Conservation (phyloP, 2,888 invertebrate genomes). For the Cheilosia grossa region DNA sequence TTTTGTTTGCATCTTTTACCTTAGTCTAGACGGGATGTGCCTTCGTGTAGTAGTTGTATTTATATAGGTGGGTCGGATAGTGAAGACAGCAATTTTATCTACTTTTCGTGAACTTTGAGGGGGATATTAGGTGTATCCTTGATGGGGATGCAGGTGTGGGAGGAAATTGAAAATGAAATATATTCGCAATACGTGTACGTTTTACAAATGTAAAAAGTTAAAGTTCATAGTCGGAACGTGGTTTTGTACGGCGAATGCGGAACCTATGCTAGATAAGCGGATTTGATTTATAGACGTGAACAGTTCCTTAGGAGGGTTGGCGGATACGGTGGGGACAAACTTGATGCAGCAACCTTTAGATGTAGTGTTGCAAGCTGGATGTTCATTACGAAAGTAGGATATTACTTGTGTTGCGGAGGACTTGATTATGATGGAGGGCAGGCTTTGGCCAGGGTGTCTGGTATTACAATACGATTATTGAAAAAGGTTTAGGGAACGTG, state of each 20-base stretch:
- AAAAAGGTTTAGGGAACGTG: too few species aligned
- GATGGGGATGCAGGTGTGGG: not conserved
- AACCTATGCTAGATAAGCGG: constrained; percentile 55
- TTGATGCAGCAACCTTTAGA: constrained; percentile 15
- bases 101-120: constrained; percentile 22
- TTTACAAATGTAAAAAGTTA: constrained; percentile 61
- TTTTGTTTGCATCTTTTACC: constrained; percentile 10
- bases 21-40: constrained; percentile 65
- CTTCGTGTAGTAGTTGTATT: constrained; percentile 10
- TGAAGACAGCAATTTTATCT: constrained; percentile 58
- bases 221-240: constrained; percentile 50
- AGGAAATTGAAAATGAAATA: constrained; percentile 72
- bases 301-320: constrained; percentile 31
- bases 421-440: not conserved
- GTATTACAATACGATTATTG: too few species aligned
- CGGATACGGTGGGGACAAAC: not conserved
- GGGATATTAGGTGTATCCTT: constrained; percentile 1
- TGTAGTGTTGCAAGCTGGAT: constrained; percentile 16
- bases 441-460: too few species aligned
- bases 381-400: constrained; percentile 16
- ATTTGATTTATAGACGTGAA: constrained; percentile 52
- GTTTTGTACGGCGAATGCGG: constrained; percentile 8
- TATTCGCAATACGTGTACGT: constrained; percentile 64
- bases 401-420: not conserved
- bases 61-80: constrained; percentile 14